A percentile compares a stretch with the other conserved stretches of the same genome.
Conservation (phyloP, 2,113 vertebrate genomes). For the Gambusia affinis region DNA sequence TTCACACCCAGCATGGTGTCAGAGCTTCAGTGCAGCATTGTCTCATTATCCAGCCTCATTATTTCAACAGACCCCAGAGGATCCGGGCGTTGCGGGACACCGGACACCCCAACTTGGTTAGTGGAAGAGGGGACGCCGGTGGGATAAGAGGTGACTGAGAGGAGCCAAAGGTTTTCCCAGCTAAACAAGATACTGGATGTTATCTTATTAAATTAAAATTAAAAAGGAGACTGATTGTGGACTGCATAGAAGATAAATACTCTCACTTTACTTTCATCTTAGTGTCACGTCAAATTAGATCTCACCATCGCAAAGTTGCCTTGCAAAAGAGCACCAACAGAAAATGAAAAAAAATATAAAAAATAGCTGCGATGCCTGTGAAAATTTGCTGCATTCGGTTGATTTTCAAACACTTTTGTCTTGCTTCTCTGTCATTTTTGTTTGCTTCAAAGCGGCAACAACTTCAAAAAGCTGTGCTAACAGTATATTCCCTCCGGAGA, state of each 20-base stretch:
- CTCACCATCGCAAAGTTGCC: not conserved
- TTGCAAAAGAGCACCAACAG: not conserved
- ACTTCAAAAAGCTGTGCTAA: not conserved
- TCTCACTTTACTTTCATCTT: not conserved
- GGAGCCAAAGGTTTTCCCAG: conserved; percentile 48
- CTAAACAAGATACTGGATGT: not conserved
- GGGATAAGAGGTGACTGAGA: conserved; percentile 55
- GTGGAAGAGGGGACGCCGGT: conserved; percentile 31
- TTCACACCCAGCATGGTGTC: conserved; percentile 66
- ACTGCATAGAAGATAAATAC: not conserved
- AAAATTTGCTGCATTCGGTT: not conserved
- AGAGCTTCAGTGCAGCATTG: conserved; percentile 56
- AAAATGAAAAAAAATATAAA: not conserved
- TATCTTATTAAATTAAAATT: not conserved
- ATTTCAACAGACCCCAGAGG: conserved; percentile 64
- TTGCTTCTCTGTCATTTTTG: conserved; percentile 5
- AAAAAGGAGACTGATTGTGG: not conserved
- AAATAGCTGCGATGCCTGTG: not conserved
- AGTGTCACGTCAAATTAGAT: not conserved
- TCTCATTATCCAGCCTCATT: conserved; percentile 67
- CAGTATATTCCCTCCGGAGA: not conserved
- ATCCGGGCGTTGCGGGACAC: conserved; percentile 53
- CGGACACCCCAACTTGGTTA: conserved; percentile 63
- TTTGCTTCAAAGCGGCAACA: conserved; percentile 5
- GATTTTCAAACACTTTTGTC: not conserved